Percentiles rank a stretch among this genome's conserved stretches.
Evolutionary conservation across 2,888 invertebrate genomes (phyloP).

Genomic region (Bombylius discolor): DNA sequence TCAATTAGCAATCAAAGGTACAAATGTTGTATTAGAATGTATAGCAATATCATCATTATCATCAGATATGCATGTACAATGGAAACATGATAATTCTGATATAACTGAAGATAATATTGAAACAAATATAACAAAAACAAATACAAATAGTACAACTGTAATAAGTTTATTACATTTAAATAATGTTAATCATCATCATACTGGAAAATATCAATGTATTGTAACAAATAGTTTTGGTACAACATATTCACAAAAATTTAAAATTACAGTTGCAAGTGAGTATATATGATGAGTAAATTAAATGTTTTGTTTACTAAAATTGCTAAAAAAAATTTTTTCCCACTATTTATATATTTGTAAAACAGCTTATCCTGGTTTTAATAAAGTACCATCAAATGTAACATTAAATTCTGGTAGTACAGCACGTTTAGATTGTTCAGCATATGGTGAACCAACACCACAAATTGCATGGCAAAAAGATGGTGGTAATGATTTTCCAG

Average conservation of each 20-base stretch:
- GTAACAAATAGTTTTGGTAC: conserved; percentile 81
- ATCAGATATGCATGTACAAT: conserved; percentile 62
- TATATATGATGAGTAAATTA: conserved; percentile 4
- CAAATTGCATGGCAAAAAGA: conserved; percentile 85
- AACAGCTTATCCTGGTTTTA: conserved; percentile 71
- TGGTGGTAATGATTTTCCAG: conserved; percentile 88
- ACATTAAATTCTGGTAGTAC: conserved; percentile 74
- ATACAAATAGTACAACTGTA: conserved; percentile 49
- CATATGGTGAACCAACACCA: conserved; percentile 75
- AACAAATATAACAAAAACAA: conserved; percentile 33
- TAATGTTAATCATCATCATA: conserved; percentile 66
- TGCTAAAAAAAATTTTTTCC: background rate
- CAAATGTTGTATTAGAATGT: conserved; percentile 69
- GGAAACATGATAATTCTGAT: conserved; percentile 76
- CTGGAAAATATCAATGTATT: conserved; percentile 86
- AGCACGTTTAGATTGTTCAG: conserved; percentile 82
- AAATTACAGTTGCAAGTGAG: conserved; percentile 71
- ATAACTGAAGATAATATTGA: conserved; percentile 23
- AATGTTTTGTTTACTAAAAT: background rate
- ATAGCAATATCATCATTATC: conserved; percentile 68
- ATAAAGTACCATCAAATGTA: conserved; percentile 71
- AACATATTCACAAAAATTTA: conserved; percentile 75
- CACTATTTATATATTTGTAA: conserved; percentile 16
- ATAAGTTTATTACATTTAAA: conserved; percentile 60
- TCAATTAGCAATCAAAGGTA: conserved; percentile 77